phyloP scores from a whole-genome alignment of 2,113 vertebrate species.

The Etia nguti region DNA sequence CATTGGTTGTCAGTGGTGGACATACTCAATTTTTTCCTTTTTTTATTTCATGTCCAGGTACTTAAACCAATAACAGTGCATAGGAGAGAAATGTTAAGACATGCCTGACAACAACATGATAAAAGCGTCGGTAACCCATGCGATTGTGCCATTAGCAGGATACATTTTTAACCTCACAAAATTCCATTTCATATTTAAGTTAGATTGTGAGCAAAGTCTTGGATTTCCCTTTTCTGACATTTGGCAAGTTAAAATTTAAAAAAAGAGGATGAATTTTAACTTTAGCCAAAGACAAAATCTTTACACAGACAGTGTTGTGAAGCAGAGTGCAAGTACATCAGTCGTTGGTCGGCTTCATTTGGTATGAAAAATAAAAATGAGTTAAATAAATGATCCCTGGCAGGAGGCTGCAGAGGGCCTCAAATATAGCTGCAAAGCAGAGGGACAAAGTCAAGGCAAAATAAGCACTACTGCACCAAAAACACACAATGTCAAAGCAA shows the following conservation, averaged over 20 bases:
- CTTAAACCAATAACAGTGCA: not conserved
- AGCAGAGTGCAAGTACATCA: slow-evolving; percentile 22
- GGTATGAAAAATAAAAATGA: slow-evolving; percentile 42
- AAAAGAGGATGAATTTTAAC: not conserved
- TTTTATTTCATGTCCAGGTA: not conserved
- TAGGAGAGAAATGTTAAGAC: rapidly evolving
- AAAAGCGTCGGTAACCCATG: not conserved
- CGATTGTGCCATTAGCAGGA: not conserved
- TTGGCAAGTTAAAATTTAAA: not conserved
- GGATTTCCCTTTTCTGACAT: not conserved
- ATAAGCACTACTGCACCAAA: not conserved
- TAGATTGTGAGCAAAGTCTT: not conserved
- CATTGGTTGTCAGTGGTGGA: too few species aligned
- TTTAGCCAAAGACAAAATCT: slow-evolving; percentile 3
- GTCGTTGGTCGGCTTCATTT: slow-evolving; percentile 26
- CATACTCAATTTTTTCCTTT: rapidly evolving
- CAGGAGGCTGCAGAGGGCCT: not conserved
- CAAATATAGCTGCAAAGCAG: slow-evolving; percentile 5
- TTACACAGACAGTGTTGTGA: slow-evolving; percentile 30
- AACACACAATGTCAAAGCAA: not conserved
- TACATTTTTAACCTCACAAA: not conserved
- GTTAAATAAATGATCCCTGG: slow-evolving; percentile 18
- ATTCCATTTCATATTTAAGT: not conserved
- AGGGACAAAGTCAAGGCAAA: not conserved
- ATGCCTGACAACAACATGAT: not conserved